Base-by-base conservation (phyloP, 2,113 vertebrate genomes). In the Axis porcinus region DNA sequence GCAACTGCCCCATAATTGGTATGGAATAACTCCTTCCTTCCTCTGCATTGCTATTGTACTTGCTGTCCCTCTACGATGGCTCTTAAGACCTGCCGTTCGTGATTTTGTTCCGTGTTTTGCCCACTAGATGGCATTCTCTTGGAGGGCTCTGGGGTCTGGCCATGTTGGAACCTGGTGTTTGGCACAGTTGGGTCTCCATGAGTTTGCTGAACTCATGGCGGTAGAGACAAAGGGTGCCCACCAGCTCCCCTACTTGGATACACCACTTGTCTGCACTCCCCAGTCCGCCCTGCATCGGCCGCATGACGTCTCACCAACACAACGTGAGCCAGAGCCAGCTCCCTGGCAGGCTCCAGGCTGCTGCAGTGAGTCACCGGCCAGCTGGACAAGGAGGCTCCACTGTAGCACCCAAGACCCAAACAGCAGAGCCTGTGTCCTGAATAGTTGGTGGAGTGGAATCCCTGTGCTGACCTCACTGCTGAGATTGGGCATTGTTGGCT, bases 71-170 rank as follows among this genome's bases (percentile, higher is more conserved):
- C 28, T 45, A 6, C 28, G 1, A 21, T 4, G 45, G 40, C 14
- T 1, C n/a, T 54, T 28, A 52, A 78, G 79, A 83, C 6, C 47
- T 40, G 11, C 78, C 33, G 11, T 96, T 83, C 4, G 5, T 45
- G 52, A 84, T 40, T 82, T 40, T 33, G 50, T 57, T 58, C 2
- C 14, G 4, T 45, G 30, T 17, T 92, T 23, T 23, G n/a, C 55
- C 91, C 91, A 90, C 14, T 50, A 86, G 94, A 36, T 50, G 74
- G 81, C 3, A 14, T 9, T 19, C 40, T 88, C 93, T 54, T 76
- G 54, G 90, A 90, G 36, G 43, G 4, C 5, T 33, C 84, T 43
- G 91, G 30, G 25, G 21, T n/a, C 6, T 33, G 25, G 10, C 93
- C 82, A n/a, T 12, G 81, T 55, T 50, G 45, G 54, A 54, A 62